Evolutionary conservation across 1,140 invertebrate genomes (phyloP).

Genomic region (Pygmarrhopalites habei): DNA sequence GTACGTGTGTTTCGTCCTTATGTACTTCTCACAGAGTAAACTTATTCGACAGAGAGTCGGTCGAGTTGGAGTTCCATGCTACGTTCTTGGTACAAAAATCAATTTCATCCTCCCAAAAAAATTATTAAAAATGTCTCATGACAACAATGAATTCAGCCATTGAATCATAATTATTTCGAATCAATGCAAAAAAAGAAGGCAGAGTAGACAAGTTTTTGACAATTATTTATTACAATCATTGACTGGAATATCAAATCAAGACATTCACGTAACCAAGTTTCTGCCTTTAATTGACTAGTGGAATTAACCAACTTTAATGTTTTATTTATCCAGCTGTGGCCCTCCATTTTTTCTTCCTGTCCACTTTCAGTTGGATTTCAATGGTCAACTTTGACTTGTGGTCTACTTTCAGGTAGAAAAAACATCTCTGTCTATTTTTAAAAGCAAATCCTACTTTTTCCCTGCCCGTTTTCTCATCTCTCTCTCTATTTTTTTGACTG

Average conservation of each 20-base stretch:
- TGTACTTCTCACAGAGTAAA: background rate
- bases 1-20: slow-evolving; percentile 22
- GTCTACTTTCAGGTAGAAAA: slow-evolving; percentile 19
- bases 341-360: slow-evolving; percentile 26
- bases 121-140: no score
- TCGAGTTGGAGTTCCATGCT: no score
- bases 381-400: slow-evolving; percentile 26
- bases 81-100: no score
- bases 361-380: slow-evolving; percentile 23
- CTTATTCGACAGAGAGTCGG: slow-evolving; percentile 6
- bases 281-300: background rate
- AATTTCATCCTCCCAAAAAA: no score
- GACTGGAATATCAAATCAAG: no score
- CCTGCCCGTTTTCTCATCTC: no score
- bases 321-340: slow-evolving; percentile 6
- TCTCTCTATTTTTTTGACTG: no score
- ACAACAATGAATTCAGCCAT: no score
- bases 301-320: background rate
- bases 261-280: slow-evolving; percentile 4
- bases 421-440: no score
- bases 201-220: background rate
- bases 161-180: no score
- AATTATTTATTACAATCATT: background rate
- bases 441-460: no score
- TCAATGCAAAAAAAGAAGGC: no score